Conservation (phyloP, 2,797 vertebrate genomes). For the Otolemur crassicaudatus region DNA sequence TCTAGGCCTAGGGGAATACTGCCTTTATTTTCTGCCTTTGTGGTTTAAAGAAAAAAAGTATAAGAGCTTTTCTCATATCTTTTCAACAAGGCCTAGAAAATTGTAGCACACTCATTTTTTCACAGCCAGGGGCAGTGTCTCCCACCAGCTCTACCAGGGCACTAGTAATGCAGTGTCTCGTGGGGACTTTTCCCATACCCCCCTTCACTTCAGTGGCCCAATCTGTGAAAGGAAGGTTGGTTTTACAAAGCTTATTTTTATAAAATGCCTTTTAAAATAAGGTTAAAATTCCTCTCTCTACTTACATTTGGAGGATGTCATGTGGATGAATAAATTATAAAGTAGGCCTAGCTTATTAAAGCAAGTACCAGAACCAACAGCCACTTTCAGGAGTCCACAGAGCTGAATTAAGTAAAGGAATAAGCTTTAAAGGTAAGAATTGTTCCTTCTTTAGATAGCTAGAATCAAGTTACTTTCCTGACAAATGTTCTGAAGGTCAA, state of each 20-base stretch:
- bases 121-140: too few species aligned
- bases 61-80: background rate
- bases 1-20: background rate
- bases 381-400: background rate
- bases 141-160: fast-evolving
- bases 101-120: background rate
- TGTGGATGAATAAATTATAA: background rate
- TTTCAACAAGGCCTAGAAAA: background rate
- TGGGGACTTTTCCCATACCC: background rate
- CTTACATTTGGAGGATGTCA: background rate
- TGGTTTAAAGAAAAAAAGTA: background rate
- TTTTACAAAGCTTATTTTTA: slow-evolving; percentile 18
- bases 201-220: background rate
- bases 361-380: background rate
- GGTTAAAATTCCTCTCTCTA: background rate
- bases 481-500: background rate
- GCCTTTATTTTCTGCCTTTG: slow-evolving; percentile 28
- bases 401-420: background rate
- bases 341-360: background rate
- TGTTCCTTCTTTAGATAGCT: background rate
- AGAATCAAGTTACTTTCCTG: background rate
- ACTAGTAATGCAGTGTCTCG: background rate
- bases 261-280: background rate
- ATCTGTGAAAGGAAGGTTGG: background rate
- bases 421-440: background rate